Base-by-base conservation (phyloP, 2,113 vertebrate genomes). In the Brachyhypopomus occidentalis region DNA sequence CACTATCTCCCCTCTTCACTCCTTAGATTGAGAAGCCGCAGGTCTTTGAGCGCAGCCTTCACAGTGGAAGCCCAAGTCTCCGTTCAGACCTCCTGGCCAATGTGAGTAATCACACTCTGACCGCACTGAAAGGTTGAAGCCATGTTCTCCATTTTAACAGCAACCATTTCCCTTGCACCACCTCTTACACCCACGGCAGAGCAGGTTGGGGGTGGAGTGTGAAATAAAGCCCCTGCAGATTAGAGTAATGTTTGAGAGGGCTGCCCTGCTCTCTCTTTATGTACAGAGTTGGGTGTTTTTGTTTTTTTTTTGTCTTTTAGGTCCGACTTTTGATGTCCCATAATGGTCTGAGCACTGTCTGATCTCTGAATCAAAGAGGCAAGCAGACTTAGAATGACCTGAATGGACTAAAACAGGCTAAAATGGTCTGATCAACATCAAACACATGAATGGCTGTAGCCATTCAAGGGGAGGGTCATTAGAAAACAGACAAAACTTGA, bases 321-420 rank as follows among this genome's bases (percentile, higher is more conserved):
- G 25, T 64, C 62, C 55, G 3, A 23, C 72, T 55, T 45, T 58
- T 25, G 25, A 30, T 58, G 30, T 72, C 34, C 5, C 9, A 41
- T 62, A 60, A 72, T 45, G 67, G 38, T 72, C 55, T 72, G 12
- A 48, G 12, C 41, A 52, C 8, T 12, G 55, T 82, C 67, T 60
- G 36, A 72, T 73, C 58, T 72, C 20, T 22, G 14, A 72, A 77
- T 77, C 67, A 71, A 25, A 60, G 25, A 62, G 4, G 7, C 38
- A 19, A 75, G 30, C 55, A 75, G 73, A 62, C 34, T 17, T 5
- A 22, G 34, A n/a, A 41, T 59, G 9, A 62, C 20, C 34, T 22
- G 22, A 75, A 75, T 2, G 56, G 58, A 62, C 58, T 76, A 8
- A 3, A 14, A 0, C 36, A 19, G n/a, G 12, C 38, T 23, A 23